Percentiles rank a stretch among this genome's conserved stretches.
Evolutionary conservation across 2,797 vertebrate genomes (phyloP).

Genomic region (Darevskia mixta): DNA sequence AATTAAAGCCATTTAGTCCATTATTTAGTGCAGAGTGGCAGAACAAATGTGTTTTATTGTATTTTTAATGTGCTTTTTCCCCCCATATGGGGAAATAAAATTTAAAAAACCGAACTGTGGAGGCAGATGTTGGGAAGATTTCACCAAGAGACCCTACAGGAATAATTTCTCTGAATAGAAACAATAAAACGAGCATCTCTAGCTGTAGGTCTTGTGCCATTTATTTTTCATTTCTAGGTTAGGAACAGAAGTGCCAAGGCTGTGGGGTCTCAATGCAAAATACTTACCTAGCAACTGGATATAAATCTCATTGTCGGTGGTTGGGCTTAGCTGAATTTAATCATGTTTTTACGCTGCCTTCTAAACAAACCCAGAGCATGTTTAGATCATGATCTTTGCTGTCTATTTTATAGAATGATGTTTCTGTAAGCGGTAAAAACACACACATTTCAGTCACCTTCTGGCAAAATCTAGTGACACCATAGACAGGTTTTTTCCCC

Average conservation of each 20-base stretch:
- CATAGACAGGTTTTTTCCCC: neutral
- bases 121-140: slow-evolving; percentile 51
- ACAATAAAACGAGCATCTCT: slow-evolving; percentile 65
- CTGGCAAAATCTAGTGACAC: neutral
- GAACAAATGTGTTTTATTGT: slow-evolving; percentile 71
- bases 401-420: neutral
- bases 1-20: slow-evolving; percentile 71
- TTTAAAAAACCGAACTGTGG: slow-evolving; percentile 16
- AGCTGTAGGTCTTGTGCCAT: slow-evolving; percentile 47
- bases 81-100: slow-evolving; percentile 6
- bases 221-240: slow-evolving; percentile 45
- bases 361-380: slow-evolving; percentile 5
- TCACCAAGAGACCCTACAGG: slow-evolving; percentile 53
- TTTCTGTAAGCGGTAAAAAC: neutral
- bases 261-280: neutral
- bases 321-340: slow-evolving; percentile 5
- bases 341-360: neutral
- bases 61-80: slow-evolving; percentile 64
- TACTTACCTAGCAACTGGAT: slow-evolving; percentile 21
- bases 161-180: slow-evolving; percentile 59
- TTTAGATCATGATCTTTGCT: neutral
- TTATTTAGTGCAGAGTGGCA: slow-evolving; percentile 66
- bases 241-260: slow-evolving; percentile 51
- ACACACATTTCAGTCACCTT: neutral
- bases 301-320: neutral